A percentile compares a stretch with the other conserved stretches of the same genome.
These are phyloP conservation scores for Pristionchus exspectatus DNA, from an alignment of 2,888 invertebrate genomes.

Conservation along the genomic window DNA sequence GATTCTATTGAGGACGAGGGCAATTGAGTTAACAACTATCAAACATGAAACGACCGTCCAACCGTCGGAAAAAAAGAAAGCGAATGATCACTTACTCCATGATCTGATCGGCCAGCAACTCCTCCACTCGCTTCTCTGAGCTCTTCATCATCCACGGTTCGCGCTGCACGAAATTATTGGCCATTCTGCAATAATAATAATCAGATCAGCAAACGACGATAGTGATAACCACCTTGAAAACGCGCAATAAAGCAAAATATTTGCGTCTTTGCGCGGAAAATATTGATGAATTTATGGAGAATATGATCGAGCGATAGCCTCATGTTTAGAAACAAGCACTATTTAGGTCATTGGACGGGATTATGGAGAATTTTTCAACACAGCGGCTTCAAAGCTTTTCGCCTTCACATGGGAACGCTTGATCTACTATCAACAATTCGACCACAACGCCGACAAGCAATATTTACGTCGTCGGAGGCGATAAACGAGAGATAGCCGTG, in stretches of 20 bases:
- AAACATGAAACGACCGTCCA: too few relatives aligned
- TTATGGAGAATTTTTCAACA: neutral
- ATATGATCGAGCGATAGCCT: neutral
- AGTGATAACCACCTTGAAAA: neutral
- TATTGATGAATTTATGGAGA: neutral
- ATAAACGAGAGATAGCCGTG: neutral
- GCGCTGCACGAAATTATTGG: neutral
- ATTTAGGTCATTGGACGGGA: neutral
- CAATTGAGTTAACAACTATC: too few relatives aligned
- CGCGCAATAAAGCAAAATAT: neutral
- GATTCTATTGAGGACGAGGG: too few relatives aligned
- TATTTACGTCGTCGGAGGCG: neutral
- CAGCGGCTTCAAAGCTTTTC: neutral
- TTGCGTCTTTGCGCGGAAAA: neutral
- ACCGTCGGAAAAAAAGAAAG: too few relatives aligned
- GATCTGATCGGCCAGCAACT: slow-evolving; percentile 22
- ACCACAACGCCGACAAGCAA: neutral
- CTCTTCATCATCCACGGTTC: neutral
- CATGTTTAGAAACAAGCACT: neutral
- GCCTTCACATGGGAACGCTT: neutral
- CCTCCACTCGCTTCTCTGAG: neutral
- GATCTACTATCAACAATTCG: neutral
- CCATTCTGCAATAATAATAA: neutral
- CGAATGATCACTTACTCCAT: neutral
- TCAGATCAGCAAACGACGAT: neutral